Base-by-base conservation (phyloP, 2,888 invertebrate species). In the Mellilla xanthometata region DNA sequence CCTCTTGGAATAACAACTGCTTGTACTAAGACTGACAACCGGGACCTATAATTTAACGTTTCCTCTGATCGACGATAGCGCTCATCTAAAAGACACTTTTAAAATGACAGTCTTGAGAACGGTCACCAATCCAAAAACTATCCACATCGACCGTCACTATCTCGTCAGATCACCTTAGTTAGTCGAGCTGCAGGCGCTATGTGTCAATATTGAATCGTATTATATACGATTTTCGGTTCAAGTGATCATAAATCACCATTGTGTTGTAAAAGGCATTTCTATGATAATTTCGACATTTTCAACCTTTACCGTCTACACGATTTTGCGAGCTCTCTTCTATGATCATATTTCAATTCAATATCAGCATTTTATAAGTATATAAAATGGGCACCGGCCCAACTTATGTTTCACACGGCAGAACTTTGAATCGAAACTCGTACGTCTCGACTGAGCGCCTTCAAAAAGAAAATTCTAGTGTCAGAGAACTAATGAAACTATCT, bases 401-500 rank as follows among this genome's bases (percentile, higher is more conserved):
- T 48, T 44, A 44, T 44, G 43, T 27, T 41, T 48, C 43, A 39
- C 39, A 48, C 34, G 47, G 47, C 42, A 30, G 30, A 54, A 48
- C 45, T 43, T 47, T 7, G 15, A 43, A 49, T 43, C 50, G 49
- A 24, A 43, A 45, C 50, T 49, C 27, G 39, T 46, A 52, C 33
- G 35, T 49, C 50, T 45, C 45, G 52, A 47, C 46, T 44, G 34
- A 43, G 53, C 38, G 28, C 28, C 24, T 12, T 42, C 28, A 53
- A 61, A 62, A 56, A 58, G 42, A 43, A 54, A 50, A 49, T 15
- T 54, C 34, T 58, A 54, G 56, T 58, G 54, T 60, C 58, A 54
- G 51, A 49, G 59, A 65, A 64, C 56, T 58, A 60, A 62, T 60
- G 57, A 52, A 62, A 67, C 61, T 67, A 62, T 59, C 56, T 51